Base-by-base conservation (phyloP, 53 echinoderm and acorn worm genomes). In the Patiria pectinifera region DNA sequence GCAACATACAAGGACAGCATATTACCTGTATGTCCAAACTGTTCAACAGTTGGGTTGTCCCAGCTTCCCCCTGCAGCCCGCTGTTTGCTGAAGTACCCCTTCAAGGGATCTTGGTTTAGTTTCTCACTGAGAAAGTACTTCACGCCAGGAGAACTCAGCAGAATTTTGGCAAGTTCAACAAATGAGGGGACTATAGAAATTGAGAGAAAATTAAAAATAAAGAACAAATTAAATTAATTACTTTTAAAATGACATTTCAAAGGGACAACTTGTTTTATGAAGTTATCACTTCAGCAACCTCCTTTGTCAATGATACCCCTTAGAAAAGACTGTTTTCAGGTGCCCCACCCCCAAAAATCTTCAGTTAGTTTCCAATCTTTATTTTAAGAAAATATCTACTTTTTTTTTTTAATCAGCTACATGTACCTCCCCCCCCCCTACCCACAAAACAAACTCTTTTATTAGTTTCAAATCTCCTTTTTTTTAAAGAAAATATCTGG, bases 91-190 rank as follows among this genome's bases (percentile, higher is more conserved):
- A 93, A 93, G 43, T 93, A 93, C 61, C 87, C 71, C 25, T 93
- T 82, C 1, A 87, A 69, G 2, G 93, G 93, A 43, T 93, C 93
- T 44, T 93, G 93, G 21, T 22, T 71, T 24, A 93, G 58, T 72
- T 93, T 93, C 45, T 93, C 93, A 76, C 93, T 93, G 16, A 93
- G 60, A 0, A 93, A 3, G 48, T 87, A 93, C 75, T 93, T 47
- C 4, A 93, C 93, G 4, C 82, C 87, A 35, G 35, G 35, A 24
- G 22, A 14, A 2, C 11, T 45, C 69, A 93, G 86, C 82, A 93
- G 82, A 1, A 45, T 4, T 19, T 80, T 11, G 4, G 69, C 82
- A 4, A 93, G 82, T 11, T 85, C 87, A 6, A 87, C 71, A 16
- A 86, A 93, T 45, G 93, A 93, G 3, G 35, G n/a, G 1, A 93